phyloP scores from a whole-genome alignment of 92 coral and sea anemone genomes.

The Phenganax stokvisi region DNA sequence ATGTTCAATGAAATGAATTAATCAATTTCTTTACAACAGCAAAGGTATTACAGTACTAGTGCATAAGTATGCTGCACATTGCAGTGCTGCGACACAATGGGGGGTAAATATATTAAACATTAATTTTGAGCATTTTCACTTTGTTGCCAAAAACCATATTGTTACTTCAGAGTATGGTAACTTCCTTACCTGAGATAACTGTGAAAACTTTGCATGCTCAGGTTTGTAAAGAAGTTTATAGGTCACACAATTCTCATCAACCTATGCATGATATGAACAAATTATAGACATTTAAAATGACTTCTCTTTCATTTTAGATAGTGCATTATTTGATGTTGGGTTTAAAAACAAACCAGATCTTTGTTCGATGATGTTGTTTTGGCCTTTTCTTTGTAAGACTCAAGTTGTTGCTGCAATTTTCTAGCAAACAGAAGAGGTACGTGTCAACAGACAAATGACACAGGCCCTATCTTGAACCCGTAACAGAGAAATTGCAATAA shows the following conservation, averaged over 20 bases:
- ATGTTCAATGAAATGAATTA: too few species aligned
- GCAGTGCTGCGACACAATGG: too few species aligned
- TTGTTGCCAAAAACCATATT: too few species aligned
- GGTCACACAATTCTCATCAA: slow-evolving; percentile 68
- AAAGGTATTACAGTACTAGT: too few species aligned
- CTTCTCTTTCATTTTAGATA: too few species aligned
- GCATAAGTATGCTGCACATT: not conserved
- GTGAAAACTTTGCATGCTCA: slow-evolving; percentile 94
- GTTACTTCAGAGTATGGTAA: not conserved
- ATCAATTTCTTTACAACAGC: not conserved
- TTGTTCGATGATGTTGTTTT: slow-evolving; percentile 17
- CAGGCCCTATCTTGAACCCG: too few species aligned
- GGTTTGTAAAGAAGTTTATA: slow-evolving; percentile 93
- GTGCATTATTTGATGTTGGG: too few species aligned
- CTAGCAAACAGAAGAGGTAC: slow-evolving; percentile 34
- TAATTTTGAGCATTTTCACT: too few species aligned
- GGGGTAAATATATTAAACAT: too few species aligned
- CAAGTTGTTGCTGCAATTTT: slow-evolving; percentile 78
- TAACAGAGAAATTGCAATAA: too few species aligned
- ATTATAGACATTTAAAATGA: not conserved
- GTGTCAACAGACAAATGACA: too few species aligned
- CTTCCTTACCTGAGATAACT: slow-evolving; percentile 72
- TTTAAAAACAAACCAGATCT: slow-evolving; percentile 3
- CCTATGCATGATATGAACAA: slow-evolving; percentile 37
- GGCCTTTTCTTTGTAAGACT: slow-evolving; percentile 57